Evolutionary conservation across 2,888 invertebrate genomes (phyloP), one percentile per base, ranked within the genome.

Genomic region (Masnerella sp.): DNA sequence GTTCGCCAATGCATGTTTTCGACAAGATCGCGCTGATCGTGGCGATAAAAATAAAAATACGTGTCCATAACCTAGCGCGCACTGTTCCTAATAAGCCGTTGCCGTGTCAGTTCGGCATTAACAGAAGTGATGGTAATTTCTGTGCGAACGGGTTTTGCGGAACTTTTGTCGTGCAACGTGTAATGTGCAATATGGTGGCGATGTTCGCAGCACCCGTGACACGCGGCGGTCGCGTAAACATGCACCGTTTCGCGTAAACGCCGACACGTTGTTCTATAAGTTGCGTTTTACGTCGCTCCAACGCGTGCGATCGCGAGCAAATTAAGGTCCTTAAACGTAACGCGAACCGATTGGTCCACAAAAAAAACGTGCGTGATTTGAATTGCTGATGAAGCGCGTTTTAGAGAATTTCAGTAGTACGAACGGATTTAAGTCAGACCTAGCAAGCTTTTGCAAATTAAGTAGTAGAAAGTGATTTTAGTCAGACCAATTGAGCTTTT

Each of bases 191-290:
- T 59, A 59, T 40, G 69, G 54, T 56, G 61, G 43, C 22, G 45
- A 22, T 61, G 58, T 67, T 58, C 30, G 36, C 42, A 34, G 20
- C 43, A 22, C 42, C 61, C 25, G 62, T 51, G 47, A 61, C 73
- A 64, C 47, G 40, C 22, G 30, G 68, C 28, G 73, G 68, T 58
- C 62, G 68, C 73, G 68, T 74, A 58, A 67, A 74, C 73, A 68
- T 47, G 67, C 56, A 54, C 7, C 7, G 7, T 22, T 22, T 22
- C 22, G n/a, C n/a, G n/a, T n/a, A n/a, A n/a, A n/a, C n/a, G n/a
- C n/a, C n/a, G n/a, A n/a, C n/a, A n/a, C n/a, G n/a, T n/a, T n/a
- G n/a, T n/a, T n/a, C n/a, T n/a, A n/a, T n/a, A n/a, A n/a, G n/a
- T n/a, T n/a, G n/a, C n/a, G n/a, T n/a, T n/a, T n/a, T n/a, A n/a